phyloP scores from a whole-genome alignment of 2,888 invertebrate species.

The Embidobia sp. region DNA sequence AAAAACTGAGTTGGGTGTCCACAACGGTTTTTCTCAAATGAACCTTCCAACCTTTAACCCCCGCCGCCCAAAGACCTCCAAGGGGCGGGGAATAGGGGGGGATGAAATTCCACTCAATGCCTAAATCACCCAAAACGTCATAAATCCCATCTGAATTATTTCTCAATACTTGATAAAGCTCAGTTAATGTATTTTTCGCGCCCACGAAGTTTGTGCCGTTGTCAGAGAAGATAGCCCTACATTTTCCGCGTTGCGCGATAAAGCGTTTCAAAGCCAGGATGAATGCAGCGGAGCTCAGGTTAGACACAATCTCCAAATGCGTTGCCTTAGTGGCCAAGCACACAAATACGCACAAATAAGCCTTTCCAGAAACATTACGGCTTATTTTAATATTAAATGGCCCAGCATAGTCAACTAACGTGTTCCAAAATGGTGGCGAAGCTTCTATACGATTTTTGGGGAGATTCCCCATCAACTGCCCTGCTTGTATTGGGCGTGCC shows the following conservation, averaged over 20 bases:
- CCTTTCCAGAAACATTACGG: not conserved
- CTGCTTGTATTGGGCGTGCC: not conserved
- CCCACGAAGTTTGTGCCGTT: conserved; percentile 14
- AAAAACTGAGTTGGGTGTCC: no score
- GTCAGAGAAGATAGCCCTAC: conserved; percentile 3
- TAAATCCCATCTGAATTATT: not conserved
- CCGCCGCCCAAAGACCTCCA: conserved; percentile 36
- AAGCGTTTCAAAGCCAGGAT: not conserved
- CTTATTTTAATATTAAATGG: not conserved
- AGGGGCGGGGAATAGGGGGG: not conserved
- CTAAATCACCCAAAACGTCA: not conserved
- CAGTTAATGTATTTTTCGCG: not conserved
- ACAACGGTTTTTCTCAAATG: conserved; percentile 1
- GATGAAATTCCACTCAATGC: not conserved
- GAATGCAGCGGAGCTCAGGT: conserved; percentile 6
- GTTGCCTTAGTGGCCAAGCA: no score
- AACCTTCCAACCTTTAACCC: not conserved
- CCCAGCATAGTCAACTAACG: conserved; percentile 45
- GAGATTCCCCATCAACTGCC: conserved; percentile 42
- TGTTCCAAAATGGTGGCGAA: conserved; percentile 61
- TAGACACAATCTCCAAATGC: conserved; percentile 12
- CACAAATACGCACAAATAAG: no score
- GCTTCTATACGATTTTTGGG: conserved; percentile 54
- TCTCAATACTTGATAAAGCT: not conserved
- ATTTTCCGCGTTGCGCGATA: conserved; percentile 9